Percentiles rank a stretch among this genome's conserved stretches.
Evolutionary conservation across 2,888 invertebrate genomes (phyloP).

Genomic region (Trissolcus japonicus): DNA sequence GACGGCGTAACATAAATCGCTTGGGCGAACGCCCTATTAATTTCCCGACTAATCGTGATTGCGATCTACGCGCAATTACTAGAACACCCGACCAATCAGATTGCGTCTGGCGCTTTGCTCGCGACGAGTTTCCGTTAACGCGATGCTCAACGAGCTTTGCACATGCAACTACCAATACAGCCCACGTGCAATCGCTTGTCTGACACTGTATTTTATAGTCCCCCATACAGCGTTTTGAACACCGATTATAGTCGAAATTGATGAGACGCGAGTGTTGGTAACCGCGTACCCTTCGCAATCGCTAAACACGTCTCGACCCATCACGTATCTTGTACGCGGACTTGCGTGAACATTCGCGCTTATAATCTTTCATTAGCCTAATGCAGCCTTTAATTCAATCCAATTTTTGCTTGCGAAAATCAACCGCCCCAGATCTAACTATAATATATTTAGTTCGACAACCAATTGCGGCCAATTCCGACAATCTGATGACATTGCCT

Average conservation of each 20-base stretch:
- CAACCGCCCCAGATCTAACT: neutral
- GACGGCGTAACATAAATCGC: conserved; percentile 66
- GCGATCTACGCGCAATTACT: conserved; percentile 74
- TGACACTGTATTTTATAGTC: conserved; percentile 56
- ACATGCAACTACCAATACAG: conserved; percentile 62
- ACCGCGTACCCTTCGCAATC: conserved; percentile 50
- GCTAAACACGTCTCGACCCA: conserved; percentile 32
- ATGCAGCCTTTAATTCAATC: conserved; percentile 40
- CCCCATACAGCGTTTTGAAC: conserved; percentile 54
- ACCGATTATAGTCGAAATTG: conserved; percentile 58
- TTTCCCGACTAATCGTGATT: conserved; percentile 72
- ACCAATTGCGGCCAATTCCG: too few relatives aligned
- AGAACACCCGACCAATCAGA: conserved; percentile 69
- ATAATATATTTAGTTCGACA: neutral
- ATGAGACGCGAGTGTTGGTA: conserved; percentile 52
- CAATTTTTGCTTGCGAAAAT: neutral
- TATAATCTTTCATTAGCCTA: conserved; percentile 37
- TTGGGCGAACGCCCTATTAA: conserved; percentile 68
- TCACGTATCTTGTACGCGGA: conserved; percentile 1
- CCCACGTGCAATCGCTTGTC: conserved; percentile 57
- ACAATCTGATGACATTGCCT: too few relatives aligned
- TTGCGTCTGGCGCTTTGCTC: conserved; percentile 63
- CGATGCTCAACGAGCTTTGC: conserved; percentile 65
- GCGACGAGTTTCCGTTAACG: conserved; percentile 65
- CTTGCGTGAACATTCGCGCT: conserved; percentile 27